Percentiles rank a stretch among this genome's conserved stretches.
Evolutionary conservation across 2,797 vertebrate species (phyloP).

Genomic region (Amniataba percoides): DNA sequence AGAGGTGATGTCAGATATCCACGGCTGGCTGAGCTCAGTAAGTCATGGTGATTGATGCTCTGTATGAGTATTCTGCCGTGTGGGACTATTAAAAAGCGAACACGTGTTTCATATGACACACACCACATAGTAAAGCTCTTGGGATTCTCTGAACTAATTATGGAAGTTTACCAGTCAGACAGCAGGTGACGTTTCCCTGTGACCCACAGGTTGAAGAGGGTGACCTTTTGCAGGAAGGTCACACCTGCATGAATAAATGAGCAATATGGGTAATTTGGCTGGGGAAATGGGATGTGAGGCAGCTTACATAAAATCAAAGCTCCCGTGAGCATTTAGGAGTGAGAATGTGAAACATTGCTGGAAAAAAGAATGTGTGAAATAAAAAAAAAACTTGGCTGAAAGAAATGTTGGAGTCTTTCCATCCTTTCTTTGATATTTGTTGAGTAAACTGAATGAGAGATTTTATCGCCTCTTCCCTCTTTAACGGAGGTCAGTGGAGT

Average conservation of each 20-base stretch:
- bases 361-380: no score
- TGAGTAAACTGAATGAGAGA: background rate
- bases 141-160: slow-evolving; percentile 4
- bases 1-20: slow-evolving; percentile 20
- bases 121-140: background rate
- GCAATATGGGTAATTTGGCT: background rate
- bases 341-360: no score
- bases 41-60: slow-evolving; percentile 31
- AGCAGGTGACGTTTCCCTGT: background rate
- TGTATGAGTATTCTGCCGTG: background rate
- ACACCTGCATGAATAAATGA: background rate
- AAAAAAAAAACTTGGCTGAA: background rate
- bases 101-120: background rate
- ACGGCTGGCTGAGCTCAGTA: slow-evolving; percentile 21
- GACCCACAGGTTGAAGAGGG: background rate
- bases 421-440: no score
- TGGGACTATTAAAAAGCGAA: slow-evolving; percentile 5
- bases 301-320: background rate
- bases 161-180: background rate
- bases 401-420: no score
- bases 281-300: background rate
- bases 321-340: background rate
- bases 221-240: slow-evolving; percentile 5
- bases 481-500: background rate
- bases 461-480: background rate